phyloP scores from a whole-genome alignment of 1,140 invertebrate species.

The Heliothis virescens region DNA sequence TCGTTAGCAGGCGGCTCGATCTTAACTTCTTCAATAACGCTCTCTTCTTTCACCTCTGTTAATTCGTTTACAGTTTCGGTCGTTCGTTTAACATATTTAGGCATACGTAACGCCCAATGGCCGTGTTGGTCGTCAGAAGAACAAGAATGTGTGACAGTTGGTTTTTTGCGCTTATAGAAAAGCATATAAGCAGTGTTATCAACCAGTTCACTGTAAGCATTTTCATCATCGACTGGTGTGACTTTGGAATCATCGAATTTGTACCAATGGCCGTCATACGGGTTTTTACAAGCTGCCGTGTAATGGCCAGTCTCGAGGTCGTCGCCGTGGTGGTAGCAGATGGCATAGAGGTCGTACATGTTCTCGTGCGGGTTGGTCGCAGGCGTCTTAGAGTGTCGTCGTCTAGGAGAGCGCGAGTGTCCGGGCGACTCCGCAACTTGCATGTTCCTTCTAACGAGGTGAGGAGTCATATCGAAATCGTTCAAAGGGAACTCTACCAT shows the following conservation, averaged over 20 bases:
- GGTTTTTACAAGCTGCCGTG: constrained; percentile 98
- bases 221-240: constrained; percentile 90
- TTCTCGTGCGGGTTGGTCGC: constrained; percentile 88
- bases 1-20: constrained; percentile 57
- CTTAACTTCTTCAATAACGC: constrained; percentile 59
- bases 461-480: constrained; percentile 92
- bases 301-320: constrained; percentile 97
- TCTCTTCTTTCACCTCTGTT: constrained; percentile 77
- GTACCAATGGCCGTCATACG: constrained; percentile 97
- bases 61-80: constrained; percentile 71
- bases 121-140: constrained; percentile 86
- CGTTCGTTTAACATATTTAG: constrained; percentile 75
- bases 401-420: constrained; percentile 86
- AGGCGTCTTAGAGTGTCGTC: constrained; percentile 84
- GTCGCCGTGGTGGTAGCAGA: constrained; percentile 98
- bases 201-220: constrained; percentile 90
- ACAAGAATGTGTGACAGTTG: constrained; percentile 87
- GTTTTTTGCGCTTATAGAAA: constrained; percentile 94
- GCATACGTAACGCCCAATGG: constrained; percentile 93
- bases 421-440: constrained; percentile 71
- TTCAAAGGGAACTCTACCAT: constrained; percentile 95
- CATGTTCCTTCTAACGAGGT: constrained; percentile 74
- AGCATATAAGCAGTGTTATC: constrained; percentile 97
- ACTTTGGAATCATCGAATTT: constrained; percentile 98
- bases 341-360: constrained; percentile 96